Evolutionary conservation across 2,113 vertebrate species (phyloP), one percentile per base, ranked within the genome.

Genomic region (Motacilla alba): DNA sequence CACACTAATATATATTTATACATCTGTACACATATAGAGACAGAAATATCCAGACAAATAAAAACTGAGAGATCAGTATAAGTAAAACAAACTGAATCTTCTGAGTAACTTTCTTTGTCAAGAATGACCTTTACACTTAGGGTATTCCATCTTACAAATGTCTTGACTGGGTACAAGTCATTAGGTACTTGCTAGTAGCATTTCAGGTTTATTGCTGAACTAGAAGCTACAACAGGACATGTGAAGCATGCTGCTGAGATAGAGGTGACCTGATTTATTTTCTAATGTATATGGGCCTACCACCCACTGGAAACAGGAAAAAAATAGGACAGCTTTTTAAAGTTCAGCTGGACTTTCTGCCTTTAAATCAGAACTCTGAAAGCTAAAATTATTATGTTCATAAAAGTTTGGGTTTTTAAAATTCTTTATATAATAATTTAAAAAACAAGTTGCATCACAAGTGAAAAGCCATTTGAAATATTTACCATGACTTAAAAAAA

Each of bases 241-340:
- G 12, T 41, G 41, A 59, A 82, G 30, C 26, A 56, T 3, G 8
- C 62, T 89, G 62, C 63, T 89, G 72, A 94, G 76, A 55, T 14
- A 70, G 0, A 67, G 20, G 28, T 94, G 91, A 94, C 82, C 87
- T 60, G 43, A 90, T 86, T 78, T 90, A 69, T 80, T 81, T 90
- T 68, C 62, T 73, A 35, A 74, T n/a, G 24, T 77, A 46, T 44
- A 59, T 63, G 47, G 53, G 63, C 44, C 55, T 82, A 63, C 55
- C 89, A 83, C 66, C n/a, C 46, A 69, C 68, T 73, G 81, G 74
- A 95, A 86, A 63, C 7, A 72, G 39, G 55, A 33, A 53, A 52
- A 91, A 95, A 91, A 70, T n/a, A 84, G 74, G 87, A 47, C 92
- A 95, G 41, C 8, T 68, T 72, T 46, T 86, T 81, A 16, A 92